Conservation (phyloP, 2,797 vertebrate species). For the Xerus rutilus region DNA sequence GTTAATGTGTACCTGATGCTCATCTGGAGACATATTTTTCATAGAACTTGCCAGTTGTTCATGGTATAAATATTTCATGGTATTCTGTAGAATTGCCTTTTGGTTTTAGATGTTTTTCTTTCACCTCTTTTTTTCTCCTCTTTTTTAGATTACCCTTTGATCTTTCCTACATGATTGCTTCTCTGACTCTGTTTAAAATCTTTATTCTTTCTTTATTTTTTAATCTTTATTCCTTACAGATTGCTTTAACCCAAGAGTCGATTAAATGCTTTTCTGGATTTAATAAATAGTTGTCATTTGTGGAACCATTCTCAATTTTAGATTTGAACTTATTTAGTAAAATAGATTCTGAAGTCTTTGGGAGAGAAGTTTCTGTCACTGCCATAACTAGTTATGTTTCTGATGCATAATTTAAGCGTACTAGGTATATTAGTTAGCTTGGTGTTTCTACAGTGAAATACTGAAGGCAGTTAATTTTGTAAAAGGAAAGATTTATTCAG, state of each 20-base stretch:
- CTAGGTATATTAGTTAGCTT: background rate
- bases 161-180: conserved; percentile 15
- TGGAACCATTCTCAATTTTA: conserved; percentile 58
- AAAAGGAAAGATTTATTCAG: background rate
- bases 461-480: background rate
- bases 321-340: conserved; percentile 37
- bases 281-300: conserved; percentile 64
- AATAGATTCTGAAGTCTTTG: conserved; percentile 55
- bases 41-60: conserved; percentile 24
- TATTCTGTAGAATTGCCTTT: conserved; percentile 31
- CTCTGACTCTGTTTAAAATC: conserved; percentile 46
- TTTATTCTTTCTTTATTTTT: background rate
- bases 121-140: background rate
- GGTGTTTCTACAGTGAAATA: background rate
- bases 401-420: conserved; percentile 5
- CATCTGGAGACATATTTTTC: conserved; percentile 48
- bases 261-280: conserved; percentile 43
- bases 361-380: conserved; percentile 53
- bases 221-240: conserved; percentile 23
- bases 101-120: conserved; percentile 53
- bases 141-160: conserved; percentile 31
- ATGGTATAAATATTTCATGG: background rate
- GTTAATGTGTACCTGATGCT: conserved; percentile 1
- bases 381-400: conserved; percentile 51
- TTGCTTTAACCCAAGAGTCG: conserved; percentile 13